phyloP scores from a whole-genome alignment of 2,888 invertebrate species.

The Ganaspis brasiliensis region DNA sequence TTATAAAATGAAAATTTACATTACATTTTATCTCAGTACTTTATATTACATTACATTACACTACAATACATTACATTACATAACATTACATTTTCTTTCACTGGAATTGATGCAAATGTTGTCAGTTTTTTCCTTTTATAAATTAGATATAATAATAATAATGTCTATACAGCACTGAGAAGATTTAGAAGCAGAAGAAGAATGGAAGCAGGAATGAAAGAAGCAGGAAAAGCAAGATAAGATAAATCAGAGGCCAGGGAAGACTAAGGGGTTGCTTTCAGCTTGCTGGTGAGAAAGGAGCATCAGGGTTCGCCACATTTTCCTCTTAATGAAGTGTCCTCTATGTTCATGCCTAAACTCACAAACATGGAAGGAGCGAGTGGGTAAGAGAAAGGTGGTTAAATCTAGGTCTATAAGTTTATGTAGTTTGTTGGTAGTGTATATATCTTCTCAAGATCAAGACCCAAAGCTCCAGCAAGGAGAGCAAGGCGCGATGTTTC shows the following conservation, averaged over 20 bases:
- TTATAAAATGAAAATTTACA: no score
- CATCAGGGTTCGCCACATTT: slow-evolving; percentile 52
- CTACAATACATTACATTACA: no score
- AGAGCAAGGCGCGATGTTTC: slow-evolving; percentile 60
- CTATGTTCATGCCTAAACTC: slow-evolving; percentile 43
- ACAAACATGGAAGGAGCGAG: slow-evolving; percentile 2
- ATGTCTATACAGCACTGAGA: no score
- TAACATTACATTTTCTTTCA: no score
- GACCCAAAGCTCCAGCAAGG: slow-evolving; percentile 38
- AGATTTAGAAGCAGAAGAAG: slow-evolving; percentile 21
- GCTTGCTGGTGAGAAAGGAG: slow-evolving; percentile 46
- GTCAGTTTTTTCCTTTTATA: no score
- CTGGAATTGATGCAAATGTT: no score
- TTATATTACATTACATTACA: no score
- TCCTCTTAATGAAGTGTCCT: slow-evolving; percentile 64
- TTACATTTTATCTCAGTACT: no score
- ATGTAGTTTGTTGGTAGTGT: slow-evolving; percentile 46
- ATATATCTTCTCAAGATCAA: no score
- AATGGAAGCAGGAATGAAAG: not conserved
- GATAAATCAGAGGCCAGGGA: slow-evolving; percentile 26
- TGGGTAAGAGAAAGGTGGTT: slow-evolving; percentile 43
- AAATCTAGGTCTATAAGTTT: slow-evolving; percentile 48
- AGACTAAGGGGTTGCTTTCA: slow-evolving; percentile 14
- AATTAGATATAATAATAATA: no score
- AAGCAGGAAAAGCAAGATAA: not conserved